Evolutionary conservation across 2,888 invertebrate species (phyloP), one percentile per base, ranked within the genome.

Genomic region (Tetropium fuscum): DNA sequence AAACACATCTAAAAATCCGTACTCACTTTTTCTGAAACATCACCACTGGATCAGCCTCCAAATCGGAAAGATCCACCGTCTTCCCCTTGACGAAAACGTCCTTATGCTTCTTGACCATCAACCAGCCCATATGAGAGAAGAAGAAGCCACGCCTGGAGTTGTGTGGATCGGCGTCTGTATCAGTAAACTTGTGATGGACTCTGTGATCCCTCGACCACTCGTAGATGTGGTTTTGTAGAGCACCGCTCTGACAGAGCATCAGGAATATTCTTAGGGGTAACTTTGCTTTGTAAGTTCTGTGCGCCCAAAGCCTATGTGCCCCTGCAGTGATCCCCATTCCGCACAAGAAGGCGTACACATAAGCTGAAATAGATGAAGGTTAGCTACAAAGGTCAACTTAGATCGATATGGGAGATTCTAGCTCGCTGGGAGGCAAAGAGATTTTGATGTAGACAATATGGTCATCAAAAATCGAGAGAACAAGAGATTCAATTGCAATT

Each of bases 81-180:
- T 90, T 90, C 18, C 96, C 96, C 77, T 93, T 94, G 32, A 81
- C 85, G 68, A 88, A 89, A n/a, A 97, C 94, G 59, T 94, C 93
- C 32, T 91, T 91, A 78, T 97, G 96, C 78, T 97, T 97, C 64
- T 89, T 87, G 51, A 91, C 83, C 84, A 95, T 85, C 64, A 97
- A 83, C 97, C 97, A 97, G 16, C 97, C 97, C 78, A 97, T 91
- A 80, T 97, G 97, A 0, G 95, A 90, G 82, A 97, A 97, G 85
- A 97, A 97, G 84, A 97, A 96, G 1, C 77, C 96, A 56, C 94
- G 84, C 13, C 84, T 84, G 0, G 92, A 89, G 75, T 94, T 94
- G 79, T 94, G 94, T 0, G 94, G 94, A 80, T 95, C 94, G 0
- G 93, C 94, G 75, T 94, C 88, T 0, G 93, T 93, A 71, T 91